Evolutionary conservation across 2,113 vertebrate genomes (phyloP).

Genomic region (Nycticorax nycticorax): DNA sequence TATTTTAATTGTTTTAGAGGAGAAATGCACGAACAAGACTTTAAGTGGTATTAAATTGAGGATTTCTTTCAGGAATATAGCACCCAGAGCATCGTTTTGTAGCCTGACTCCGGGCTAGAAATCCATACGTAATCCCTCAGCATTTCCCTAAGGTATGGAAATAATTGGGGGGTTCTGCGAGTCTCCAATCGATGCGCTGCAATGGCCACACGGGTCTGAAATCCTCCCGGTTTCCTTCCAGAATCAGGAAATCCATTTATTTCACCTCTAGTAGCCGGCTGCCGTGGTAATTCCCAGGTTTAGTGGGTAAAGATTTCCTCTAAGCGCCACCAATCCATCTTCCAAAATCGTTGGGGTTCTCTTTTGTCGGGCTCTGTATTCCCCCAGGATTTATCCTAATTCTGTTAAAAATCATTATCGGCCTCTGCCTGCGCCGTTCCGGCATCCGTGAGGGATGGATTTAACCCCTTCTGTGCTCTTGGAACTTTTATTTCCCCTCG

Average conservation of each 20-base stretch:
- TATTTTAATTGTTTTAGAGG: neutral
- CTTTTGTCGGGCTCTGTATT: rapidly evolving
- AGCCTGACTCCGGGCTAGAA: neutral
- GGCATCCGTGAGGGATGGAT: too few species aligned
- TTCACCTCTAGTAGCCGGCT: too few species aligned
- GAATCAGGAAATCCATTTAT: neutral
- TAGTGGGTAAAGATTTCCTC: neutral
- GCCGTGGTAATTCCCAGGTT: neutral
- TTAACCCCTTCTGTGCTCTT: neutral
- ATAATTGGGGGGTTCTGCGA: too few species aligned
- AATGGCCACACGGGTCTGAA: too few species aligned
- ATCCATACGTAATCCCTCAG: rapidly evolving
- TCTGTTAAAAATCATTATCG: neutral
- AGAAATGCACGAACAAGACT: neutral
- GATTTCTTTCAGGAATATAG: neutral
- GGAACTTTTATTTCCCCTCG: neutral
- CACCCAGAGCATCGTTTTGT: neutral
- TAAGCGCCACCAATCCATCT: too few species aligned
- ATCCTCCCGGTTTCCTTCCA: neutral
- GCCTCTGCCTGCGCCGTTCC: neutral
- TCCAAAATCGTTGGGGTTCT: rapidly evolving
- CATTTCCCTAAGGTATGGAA: neutral
- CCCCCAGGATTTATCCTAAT: neutral
- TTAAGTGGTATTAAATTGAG: rapidly evolving
- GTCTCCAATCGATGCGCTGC: rapidly evolving